phyloP scores from a whole-genome alignment of 2,113 vertebrate species.

The Stigmatopora nigra region DNA sequence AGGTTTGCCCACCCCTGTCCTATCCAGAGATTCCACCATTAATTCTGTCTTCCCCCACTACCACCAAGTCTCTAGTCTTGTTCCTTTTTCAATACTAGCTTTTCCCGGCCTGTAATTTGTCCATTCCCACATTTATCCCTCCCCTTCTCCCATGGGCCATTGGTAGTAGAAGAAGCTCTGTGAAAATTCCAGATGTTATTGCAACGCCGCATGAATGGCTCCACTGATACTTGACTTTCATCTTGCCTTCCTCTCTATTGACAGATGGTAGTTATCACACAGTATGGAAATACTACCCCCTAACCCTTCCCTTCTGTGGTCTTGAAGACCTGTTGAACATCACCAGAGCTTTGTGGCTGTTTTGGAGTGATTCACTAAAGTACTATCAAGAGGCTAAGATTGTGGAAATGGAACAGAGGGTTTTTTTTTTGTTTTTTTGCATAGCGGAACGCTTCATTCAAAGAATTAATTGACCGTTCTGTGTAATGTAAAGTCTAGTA shows the following conservation, averaged over 20 bases:
- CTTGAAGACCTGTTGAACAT: conserved; percentile 60
- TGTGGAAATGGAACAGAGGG: not conserved
- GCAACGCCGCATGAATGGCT: conserved; percentile 44
- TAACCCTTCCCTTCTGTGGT: conserved; percentile 29
- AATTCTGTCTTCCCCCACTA: conserved; percentile 28
- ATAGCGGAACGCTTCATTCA: not conserved
- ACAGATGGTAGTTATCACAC: conserved; percentile 67
- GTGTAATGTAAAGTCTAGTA: not conserved
- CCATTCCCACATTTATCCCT: conserved; percentile 40
- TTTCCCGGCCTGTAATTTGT: conserved; percentile 58
- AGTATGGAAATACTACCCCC: conserved; percentile 56
- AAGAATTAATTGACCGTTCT: not conserved
- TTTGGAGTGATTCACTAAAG: not conserved
- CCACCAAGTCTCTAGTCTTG: conserved; percentile 15
- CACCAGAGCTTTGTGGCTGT: conserved; percentile 34
- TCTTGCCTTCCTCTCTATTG: conserved; percentile 51
- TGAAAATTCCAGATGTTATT: conserved; percentile 64
- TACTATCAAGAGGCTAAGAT: not conserved
- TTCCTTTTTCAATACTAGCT: conserved; percentile 38
- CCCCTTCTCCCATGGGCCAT: conserved; percentile 15
- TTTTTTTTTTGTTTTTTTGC: not conserved
- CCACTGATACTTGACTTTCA: conserved; percentile 53
- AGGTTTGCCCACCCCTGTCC: no score
- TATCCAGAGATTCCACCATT: conserved; percentile 60
- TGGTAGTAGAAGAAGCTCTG: conserved; percentile 18